These are phyloP conservation scores for Rousettus madagascariensis DNA, from an alignment of 2,797 vertebrate species.

Conservation along the genomic window DNA sequence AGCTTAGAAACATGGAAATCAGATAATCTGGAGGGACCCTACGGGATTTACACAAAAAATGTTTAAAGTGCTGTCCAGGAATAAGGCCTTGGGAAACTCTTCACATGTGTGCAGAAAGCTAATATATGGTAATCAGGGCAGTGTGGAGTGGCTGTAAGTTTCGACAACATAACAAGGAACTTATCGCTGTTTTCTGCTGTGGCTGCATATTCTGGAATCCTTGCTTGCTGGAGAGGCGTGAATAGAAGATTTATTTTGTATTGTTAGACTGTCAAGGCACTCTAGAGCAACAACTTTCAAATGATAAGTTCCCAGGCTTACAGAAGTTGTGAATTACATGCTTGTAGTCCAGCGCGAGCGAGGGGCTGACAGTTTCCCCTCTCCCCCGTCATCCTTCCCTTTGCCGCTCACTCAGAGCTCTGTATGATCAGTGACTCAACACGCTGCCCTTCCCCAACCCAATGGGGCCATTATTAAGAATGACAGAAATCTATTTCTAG, in stretches of 20 bases:
- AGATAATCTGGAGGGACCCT: background rate
- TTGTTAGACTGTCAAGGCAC: conserved; percentile 85
- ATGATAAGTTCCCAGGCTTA: conserved; percentile 78
- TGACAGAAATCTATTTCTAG: conserved; percentile 62
- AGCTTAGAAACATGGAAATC: conserved; percentile 50
- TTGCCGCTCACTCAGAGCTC: accelerated
- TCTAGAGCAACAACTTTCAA: conserved; percentile 83
- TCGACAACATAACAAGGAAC: conserved; percentile 75
- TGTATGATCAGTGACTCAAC: background rate
- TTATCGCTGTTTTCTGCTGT: conserved; percentile 81
- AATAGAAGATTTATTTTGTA: conserved; percentile 85
- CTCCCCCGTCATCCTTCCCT: conserved; percentile 37
- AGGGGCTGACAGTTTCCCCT: conserved; percentile 56
- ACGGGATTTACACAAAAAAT: conserved; percentile 25
- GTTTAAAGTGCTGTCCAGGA: conserved; percentile 54
- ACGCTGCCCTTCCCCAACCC: background rate
- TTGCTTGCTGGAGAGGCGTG: conserved; percentile 80
- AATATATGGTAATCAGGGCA: conserved; percentile 81
- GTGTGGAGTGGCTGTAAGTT: conserved; percentile 69
- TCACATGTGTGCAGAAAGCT: conserved; percentile 71
- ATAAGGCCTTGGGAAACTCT: conserved; percentile 60
- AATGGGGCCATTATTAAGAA: background rate
- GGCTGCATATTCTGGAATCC: conserved; percentile 78
- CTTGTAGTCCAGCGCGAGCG: conserved; percentile 66
- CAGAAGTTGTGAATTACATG: conserved; percentile 81